Base-by-base conservation (phyloP, 2,888 invertebrate species). In the Drosophila cognata region DNA sequence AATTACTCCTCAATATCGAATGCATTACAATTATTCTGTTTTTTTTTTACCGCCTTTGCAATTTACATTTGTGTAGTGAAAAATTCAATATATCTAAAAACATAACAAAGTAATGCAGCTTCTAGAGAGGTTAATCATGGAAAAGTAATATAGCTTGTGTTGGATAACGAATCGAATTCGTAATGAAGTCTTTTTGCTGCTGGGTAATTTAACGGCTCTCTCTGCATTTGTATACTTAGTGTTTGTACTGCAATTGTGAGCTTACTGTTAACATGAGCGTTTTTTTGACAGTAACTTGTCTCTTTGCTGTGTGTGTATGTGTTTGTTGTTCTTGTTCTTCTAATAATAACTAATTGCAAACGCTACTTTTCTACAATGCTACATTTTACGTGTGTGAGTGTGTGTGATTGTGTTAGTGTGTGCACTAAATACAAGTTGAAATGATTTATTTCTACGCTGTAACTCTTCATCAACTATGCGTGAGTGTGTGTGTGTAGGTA, bases 361-460 rank as follows among this genome's bases (percentile, higher is more conserved):
- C 74, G 74, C 88, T 82, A 82, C 81, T 63, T 71, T 89, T 81
- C 89, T 89, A 84, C 84, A 84, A 74, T 81, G 55, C 88, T 88
- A 87, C 82, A 60, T 56, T 71, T 53, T 72, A 62, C 60, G 7
- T 38, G 38, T 63, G n/a, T 64, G 31, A 69, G 13, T 53, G 11
- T 43, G 46, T 66, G 28, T 60, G 25, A 48, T 18, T 71, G 63
- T 67, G 43, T 74, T 7, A 36, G 18, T 75, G 53, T 84, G 87
- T 81, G 84, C 88, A 76, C 82, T 89, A 87, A 84, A 80, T 84
- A 88, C 86, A 84, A 85, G 78, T 80, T 88, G 78, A 89, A 86
- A 86, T 88, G 71, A 82, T 88, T 87, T 76, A 69, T 71, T 71
- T 76, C 88, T 88, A 89, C 81, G 72, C 84, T 73, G 66, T 82